These are phyloP conservation scores for Phorcus lineatus DNA, from an alignment of 2,888 invertebrate genomes.

Conservation along the genomic window DNA sequence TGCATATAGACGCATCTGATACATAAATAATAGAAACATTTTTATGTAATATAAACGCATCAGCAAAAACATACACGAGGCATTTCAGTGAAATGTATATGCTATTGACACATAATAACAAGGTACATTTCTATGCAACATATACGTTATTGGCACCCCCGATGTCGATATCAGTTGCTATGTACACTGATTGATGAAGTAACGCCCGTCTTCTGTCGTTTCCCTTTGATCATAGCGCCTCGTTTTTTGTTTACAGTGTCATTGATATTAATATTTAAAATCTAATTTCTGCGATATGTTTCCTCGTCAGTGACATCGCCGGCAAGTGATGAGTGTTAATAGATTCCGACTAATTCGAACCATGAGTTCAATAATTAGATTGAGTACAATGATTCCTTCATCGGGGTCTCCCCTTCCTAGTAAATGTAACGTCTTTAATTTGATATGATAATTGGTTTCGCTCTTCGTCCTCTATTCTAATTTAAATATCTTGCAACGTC, in stretches of 20 bases:
- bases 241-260: slow-evolving; percentile 14
- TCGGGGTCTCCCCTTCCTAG: not conserved
- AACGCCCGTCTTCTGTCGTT: not conserved
- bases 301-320: not conserved
- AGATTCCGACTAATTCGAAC: not conserved
- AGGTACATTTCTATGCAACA: too few species aligned
- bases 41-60: too few species aligned
- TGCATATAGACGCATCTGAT: too few species aligned
- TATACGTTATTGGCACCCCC: too few species aligned
- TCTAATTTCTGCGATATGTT: slow-evolving; percentile 7
- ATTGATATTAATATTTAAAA: slow-evolving; percentile 23
- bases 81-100: too few species aligned
- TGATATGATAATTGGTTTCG: slow-evolving; percentile 18
- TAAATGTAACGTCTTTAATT: slow-evolving; percentile 10
- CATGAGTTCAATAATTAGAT: not conserved
- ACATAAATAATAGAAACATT: too few species aligned
- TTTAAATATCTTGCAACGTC: not conserved
- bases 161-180: not conserved
- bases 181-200: not conserved
- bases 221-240: not conserved
- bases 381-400: slow-evolving; percentile 9
- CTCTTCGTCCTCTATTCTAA: not conserved
- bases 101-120: too few species aligned
- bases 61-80: too few species aligned
- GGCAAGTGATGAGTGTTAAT: not conserved